Conservation (phyloP, 2,797 vertebrate species). For the Channa striata region DNA sequence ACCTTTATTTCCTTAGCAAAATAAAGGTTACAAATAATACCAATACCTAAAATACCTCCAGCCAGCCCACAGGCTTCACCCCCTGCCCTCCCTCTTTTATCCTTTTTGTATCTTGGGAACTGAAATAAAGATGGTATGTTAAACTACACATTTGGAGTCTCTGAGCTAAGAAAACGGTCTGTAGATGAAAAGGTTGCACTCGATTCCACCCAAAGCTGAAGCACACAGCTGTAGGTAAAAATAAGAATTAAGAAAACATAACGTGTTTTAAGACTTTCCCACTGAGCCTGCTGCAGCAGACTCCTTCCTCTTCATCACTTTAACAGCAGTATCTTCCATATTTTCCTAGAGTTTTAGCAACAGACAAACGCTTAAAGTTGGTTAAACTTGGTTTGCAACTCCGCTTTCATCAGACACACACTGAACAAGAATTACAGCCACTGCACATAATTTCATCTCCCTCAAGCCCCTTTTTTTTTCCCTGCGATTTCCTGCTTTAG, state of each 20-base stretch:
- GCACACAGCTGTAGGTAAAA: neutral
- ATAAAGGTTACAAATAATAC: too few species aligned
- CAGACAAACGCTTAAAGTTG: conserved; percentile 28
- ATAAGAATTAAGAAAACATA: neutral
- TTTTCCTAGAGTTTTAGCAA: conserved; percentile 2
- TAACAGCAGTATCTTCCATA: neutral
- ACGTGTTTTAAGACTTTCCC: neutral
- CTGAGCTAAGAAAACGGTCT: too few species aligned
- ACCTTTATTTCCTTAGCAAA: too few species aligned
- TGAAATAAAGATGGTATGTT: too few species aligned
- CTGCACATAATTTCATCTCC: conserved; percentile 17
- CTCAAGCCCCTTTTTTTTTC: neutral
- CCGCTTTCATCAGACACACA: conserved; percentile 28
- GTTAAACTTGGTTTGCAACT: conserved; percentile 28
- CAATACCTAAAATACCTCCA: too few species aligned
- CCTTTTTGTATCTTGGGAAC: too few species aligned
- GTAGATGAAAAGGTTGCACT: too few species aligned
- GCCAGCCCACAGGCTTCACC: too few species aligned
- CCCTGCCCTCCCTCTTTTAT: too few species aligned
- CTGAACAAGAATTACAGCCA: conserved; percentile 30
- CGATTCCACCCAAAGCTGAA: neutral
- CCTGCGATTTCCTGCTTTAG: neutral
- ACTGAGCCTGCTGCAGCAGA: neutral
- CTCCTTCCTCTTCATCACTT: conserved; percentile 26
- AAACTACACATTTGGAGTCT: too few species aligned